Base-by-base conservation (phyloP, 1,140 invertebrate genomes). In the Aphaenogaster floridana region DNA sequence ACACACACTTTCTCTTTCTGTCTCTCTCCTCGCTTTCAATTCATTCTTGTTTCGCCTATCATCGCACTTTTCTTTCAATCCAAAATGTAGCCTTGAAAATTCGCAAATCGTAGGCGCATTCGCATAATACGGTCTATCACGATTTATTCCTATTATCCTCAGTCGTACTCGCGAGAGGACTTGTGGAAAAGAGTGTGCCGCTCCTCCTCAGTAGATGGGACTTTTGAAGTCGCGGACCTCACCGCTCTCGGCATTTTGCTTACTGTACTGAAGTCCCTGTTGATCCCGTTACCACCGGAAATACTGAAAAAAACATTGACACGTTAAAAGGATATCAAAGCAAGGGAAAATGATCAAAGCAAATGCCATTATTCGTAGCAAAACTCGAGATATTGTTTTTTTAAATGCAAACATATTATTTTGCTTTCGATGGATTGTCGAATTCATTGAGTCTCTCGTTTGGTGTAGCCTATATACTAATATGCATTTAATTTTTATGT, bases 151-250 rank as follows among this genome's bases (percentile, higher is more conserved):
- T 15, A n/a, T 36, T 39, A 42, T 48, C 45, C 88, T 96, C 96
- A 97, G 94, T 97, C 97, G 90, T 97, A 97, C 86, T 97, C 97
- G 94, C 97, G 97, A 92, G 97, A 97, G 71, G 96, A 97, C 93
- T 97, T 97, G 13, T 96, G 96, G 71, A 97, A 95, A 28, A 97
- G 93, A 92, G 95, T 96, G 74, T 97, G 96, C 80, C 96, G 96
- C 93, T 97, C 97, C 88, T 97, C 97, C 89, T 97, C 96, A 59
- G 96, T 96, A 5, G 95, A 94, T 64, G 96, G 95, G 90, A 96
- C 94, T 69, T 96, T 95, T 7, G 95, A 95, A 28, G 93, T 94
- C 48, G 94, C 91, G 34, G 95, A 91, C 88, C 95, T 96, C 85
- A 93, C 66, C 2, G 93, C 90, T 80, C 94, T 95, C 1, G 93